A percentile compares a stretch with the other conserved stretches of the same genome.
These are phyloP conservation scores for Brachionus angularis DNA, from an alignment of 1,140 invertebrate genomes.

Conservation along the genomic window DNA sequence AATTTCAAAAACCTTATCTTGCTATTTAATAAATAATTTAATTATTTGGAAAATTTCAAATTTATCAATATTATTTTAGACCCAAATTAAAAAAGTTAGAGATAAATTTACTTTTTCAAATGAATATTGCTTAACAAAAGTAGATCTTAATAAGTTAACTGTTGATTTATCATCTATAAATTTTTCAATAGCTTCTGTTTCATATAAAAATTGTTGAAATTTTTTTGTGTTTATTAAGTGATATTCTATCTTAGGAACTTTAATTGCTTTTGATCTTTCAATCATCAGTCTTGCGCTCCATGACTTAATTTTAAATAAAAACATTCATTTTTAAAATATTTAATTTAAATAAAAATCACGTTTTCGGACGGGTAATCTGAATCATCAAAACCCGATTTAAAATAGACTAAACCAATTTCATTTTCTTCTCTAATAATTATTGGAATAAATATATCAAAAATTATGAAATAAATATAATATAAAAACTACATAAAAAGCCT, in stretches of 20 bases:
- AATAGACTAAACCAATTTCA: constrained; percentile 31
- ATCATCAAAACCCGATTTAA: constrained; percentile 5
- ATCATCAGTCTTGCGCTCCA: constrained; percentile 5
- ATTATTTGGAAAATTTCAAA: neutral
- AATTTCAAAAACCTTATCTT: neutral
- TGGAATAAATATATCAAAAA: neutral
- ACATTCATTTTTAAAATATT: neutral
- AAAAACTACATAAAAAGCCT: constrained; percentile 32
- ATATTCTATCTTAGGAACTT: constrained; percentile 22
- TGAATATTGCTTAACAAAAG: neutral
- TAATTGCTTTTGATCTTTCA: constrained; percentile 11
- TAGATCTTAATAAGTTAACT: neutral
- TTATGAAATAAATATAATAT: neutral
- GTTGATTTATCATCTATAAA: neutral
- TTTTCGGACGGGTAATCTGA: constrained; percentile 9
- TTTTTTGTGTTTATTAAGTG: constrained; percentile 27
- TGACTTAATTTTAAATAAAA: neutral
- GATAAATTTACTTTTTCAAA: constrained; percentile 4
- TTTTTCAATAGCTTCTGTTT: neutral
- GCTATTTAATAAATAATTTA: neutral
- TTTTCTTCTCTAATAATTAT: neutral
- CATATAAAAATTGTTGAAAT: constrained; percentile 35
- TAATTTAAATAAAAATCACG: neutral
- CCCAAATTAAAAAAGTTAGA: neutral
- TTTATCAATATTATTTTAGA: neutral